Evolutionary conservation across 2,113 vertebrate species (phyloP).

Genomic region (Rattus norvegicus): GRCr8 NC_086020.1:230853501-230854000

Average conservation of each 20-base stretch:
- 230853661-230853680: no score
- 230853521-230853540: background rate
- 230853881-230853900: background rate
- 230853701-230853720: background rate
- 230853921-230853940: constrained; percentile 6
- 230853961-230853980: background rate
- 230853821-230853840: background rate
- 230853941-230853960: constrained; percentile 15
- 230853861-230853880: background rate
- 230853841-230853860: background rate
- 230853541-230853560: constrained; percentile 15
- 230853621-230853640: constrained; percentile 20
- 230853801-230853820: background rate
- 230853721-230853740: background rate
- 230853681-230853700: background rate
- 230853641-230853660: background rate
- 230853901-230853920: background rate
- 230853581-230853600: background rate
- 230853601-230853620: background rate
- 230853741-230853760: background rate
- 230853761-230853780: no score
- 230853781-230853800: no score
- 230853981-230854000: background rate
- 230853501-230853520: background rate
- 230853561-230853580: constrained; percentile 32